A percentile compares a stretch with the other conserved stretches of the same genome.
Conservation (phyloP, 92 coral and sea anemone genomes). For the Actinernus sp. region DNA sequence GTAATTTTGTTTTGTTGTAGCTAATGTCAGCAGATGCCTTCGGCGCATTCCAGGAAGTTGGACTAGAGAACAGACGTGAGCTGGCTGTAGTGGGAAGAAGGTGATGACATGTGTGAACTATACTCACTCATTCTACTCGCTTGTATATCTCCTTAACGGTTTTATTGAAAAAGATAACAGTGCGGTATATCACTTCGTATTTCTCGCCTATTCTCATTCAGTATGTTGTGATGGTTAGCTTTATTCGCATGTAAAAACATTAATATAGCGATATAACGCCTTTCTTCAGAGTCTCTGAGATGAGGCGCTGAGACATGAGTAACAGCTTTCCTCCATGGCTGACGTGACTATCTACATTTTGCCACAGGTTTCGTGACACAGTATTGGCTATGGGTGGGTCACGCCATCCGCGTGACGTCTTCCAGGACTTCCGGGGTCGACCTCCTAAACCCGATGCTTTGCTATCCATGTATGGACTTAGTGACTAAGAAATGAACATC, state of each 20-base stretch:
- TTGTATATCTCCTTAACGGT: too few relatives aligned
- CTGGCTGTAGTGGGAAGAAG: conserved; percentile 73
- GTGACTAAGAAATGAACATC: background rate
- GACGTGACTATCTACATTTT: too few relatives aligned
- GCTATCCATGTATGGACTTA: conserved; percentile 71
- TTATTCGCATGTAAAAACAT: too few relatives aligned
- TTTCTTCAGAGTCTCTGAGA: too few relatives aligned
- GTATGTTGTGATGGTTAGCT: too few relatives aligned
- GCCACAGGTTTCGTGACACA: conserved; percentile 91
- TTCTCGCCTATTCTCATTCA: too few relatives aligned
- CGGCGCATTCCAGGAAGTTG: conserved; percentile 83
- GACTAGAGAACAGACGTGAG: conserved; percentile 61
- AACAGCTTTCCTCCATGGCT: too few relatives aligned
- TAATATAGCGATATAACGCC: too few relatives aligned
- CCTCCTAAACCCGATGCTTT: conserved; percentile 68
- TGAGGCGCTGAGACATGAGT: too few relatives aligned
- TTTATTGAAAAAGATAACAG: too few relatives aligned
- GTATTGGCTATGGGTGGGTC: conserved; percentile 92
- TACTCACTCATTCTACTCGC: too few relatives aligned
- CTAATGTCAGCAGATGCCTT: conserved; percentile 93
- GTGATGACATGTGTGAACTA: conserved; percentile 21
- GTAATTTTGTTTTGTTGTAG: conserved; percentile 33
- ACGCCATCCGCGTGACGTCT: conserved; percentile 89
- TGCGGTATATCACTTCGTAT: too few relatives aligned
- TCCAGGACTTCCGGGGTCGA: conserved; percentile 85